Evolutionary conservation across 1,140 invertebrate genomes (phyloP).

Genomic region (Danaus plexippus): DNA sequence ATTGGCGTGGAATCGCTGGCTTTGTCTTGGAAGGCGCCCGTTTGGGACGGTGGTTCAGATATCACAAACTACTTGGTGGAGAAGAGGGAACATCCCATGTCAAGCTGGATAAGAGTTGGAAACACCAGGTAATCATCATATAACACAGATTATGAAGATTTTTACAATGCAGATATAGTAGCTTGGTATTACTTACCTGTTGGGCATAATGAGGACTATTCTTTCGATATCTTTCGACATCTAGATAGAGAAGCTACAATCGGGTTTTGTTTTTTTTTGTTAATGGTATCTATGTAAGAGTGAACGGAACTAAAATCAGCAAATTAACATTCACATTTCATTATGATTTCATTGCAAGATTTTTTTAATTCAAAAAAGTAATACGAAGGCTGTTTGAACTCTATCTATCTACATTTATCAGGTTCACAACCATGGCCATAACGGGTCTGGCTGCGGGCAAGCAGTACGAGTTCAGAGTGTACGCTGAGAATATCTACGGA

Average conservation of each 20-base stretch:
- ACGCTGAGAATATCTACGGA: conserved; percentile 97
- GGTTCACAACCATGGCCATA: conserved; percentile 93
- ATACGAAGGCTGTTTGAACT: too few relatives aligned
- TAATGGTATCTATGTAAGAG: too few relatives aligned
- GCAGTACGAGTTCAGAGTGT: conserved; percentile 97
- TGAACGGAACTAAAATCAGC: too few relatives aligned
- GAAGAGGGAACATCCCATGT: conserved; percentile 92
- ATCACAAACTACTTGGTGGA: conserved; percentile 97
- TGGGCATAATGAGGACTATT: too few relatives aligned
- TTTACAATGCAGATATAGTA: background rate
- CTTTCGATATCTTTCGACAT: too few relatives aligned
- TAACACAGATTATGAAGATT: conserved; percentile 15
- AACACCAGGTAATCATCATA: conserved; percentile 78
- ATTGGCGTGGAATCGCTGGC: conserved; percentile 90
- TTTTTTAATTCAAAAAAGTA: too few relatives aligned
- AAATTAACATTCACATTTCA: too few relatives aligned
- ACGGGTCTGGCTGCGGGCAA: conserved; percentile 89
- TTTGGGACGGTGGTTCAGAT: conserved; percentile 95
- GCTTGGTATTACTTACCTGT: too few relatives aligned
- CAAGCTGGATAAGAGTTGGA: conserved; percentile 95
- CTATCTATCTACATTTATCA: conserved; percentile 15
- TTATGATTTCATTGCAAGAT: too few relatives aligned
- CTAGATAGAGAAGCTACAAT: too few relatives aligned
- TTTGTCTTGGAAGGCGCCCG: conserved; percentile 91
- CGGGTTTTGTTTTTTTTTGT: too few relatives aligned